Evolutionary conservation across 1,140 invertebrate genomes (phyloP).

Genomic region (Zeugodacus cucurbitae): DNA sequence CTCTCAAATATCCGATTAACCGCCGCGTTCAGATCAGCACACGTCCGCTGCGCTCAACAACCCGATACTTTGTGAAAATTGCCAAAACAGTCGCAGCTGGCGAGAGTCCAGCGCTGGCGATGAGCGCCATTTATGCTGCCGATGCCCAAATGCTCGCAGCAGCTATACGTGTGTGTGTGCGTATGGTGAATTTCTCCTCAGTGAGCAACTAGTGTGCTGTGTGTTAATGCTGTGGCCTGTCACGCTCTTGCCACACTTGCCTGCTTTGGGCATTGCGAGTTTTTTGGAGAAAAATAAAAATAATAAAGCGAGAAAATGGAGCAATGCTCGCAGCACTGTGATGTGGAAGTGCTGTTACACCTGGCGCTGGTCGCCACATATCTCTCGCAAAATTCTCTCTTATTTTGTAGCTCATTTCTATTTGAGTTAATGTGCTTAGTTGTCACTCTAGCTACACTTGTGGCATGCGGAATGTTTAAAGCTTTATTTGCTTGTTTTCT

Average conservation of each 20-base stretch:
- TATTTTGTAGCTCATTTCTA: not conserved
- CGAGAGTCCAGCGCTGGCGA: not conserved
- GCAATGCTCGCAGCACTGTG: not conserved
- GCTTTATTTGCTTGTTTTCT: not conserved
- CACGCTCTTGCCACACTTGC: not conserved
- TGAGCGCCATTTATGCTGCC: not conserved
- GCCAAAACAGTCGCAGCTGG: not conserved
- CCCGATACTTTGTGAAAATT: slow-evolving; percentile 46
- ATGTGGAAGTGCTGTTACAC: not conserved
- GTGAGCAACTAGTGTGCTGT: slow-evolving; percentile 18
- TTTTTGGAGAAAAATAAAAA: not conserved
- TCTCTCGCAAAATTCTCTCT: not conserved
- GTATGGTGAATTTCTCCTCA: slow-evolving; percentile 31
- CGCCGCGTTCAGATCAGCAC: slow-evolving; percentile 7
- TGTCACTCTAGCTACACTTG: not conserved
- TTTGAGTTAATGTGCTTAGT: not conserved
- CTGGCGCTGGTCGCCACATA: not conserved
- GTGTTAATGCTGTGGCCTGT: not conserved
- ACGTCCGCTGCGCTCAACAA: slow-evolving; percentile 45
- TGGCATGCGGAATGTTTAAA: not conserved
- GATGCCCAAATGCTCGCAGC: no score
- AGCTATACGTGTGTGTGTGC: not conserved
- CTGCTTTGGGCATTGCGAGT: not conserved
- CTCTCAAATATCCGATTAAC: slow-evolving; percentile 23
- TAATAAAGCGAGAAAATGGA: not conserved